These are phyloP conservation scores for Ctenodactylus gundi DNA, from an alignment of 2,113 vertebrate genomes.

Conservation along the genomic window DNA sequence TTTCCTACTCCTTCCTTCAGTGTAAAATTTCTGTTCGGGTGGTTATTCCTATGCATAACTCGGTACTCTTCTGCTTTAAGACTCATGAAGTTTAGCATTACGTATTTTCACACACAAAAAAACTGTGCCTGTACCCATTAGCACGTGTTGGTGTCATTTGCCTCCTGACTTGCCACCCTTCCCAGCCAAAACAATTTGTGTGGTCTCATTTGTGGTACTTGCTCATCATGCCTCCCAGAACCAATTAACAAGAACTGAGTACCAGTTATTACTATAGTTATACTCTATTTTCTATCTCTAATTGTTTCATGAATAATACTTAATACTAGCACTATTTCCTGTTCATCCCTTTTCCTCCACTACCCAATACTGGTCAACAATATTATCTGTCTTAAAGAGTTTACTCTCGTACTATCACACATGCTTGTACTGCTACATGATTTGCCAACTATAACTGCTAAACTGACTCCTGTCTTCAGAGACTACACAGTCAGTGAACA, in stretches of 20 bases:
- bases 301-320: not conserved
- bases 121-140: too few species aligned
- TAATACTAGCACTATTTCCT: not conserved
- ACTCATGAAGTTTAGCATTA: too few species aligned
- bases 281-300: not conserved
- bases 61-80: too few species aligned
- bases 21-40: not conserved
- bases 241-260: too few species aligned
- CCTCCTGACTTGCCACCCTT: too few species aligned
- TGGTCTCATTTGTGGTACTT: too few species aligned
- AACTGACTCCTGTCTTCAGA: not conserved
- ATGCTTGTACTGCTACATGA: not conserved
- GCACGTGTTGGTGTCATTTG: too few species aligned
- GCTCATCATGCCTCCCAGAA: too few species aligned
- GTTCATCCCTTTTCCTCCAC: not conserved
- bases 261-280: too few species aligned
- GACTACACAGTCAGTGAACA: not conserved
- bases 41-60: not conserved
- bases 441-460: not conserved
- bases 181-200: too few species aligned
- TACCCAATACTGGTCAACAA: not conserved
- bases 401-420: not conserved
- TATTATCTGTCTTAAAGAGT: not conserved
- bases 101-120: too few species aligned
- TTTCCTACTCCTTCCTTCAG: not conserved